Base-by-base conservation (phyloP, 2,797 vertebrate genomes). In the Gambelia wislizenii region DNA sequence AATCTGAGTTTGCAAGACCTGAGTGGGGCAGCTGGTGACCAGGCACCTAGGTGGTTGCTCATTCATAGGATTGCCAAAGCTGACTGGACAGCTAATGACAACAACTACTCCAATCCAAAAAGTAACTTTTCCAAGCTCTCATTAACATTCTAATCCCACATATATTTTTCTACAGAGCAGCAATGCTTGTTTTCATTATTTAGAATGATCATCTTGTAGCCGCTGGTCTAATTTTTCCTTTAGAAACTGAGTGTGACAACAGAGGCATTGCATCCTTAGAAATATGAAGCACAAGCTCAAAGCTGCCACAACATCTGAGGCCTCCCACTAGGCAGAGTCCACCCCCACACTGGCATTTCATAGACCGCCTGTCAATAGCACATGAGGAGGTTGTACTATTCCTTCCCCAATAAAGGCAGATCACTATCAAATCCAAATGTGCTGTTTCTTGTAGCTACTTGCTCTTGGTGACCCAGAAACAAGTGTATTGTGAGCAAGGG, bases 371-470 rank as follows among this genome's bases (percentile, higher is more conserved):
- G 0, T 56, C 2, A 12, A 0, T 82, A 47, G 54, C 56, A 0
- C 42, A 39, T 0, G 4, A 79, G 6, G 82, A 27, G 1, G 52
- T 30, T 88, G 0, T 79, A 70, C 0, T 0, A 10, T 14, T 42
- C 20, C 30, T 89, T 84, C 27, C 64, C 88, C 18, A 76, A 20
- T 12, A 85, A 9, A 80, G 20, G 18, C 30, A 56, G 39, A 18
- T n/a, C 74, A 12, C 6, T 69, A 30, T 87, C 78, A 91, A 80
- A 2, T 89, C 3, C 72, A 87, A 82, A 67, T 61, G 72, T 2
- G 9, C 61, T 2, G 0, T 2, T 56, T 44, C 27, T 54, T 74
- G 2, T 20, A 74, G 44, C 9, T 82, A 13, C 2, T 70, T 33
- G 52, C 0, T 0, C 47, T 1, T 22, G 74, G n/a, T 87, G 74